phyloP scores from a whole-genome alignment of 2,888 invertebrate species.

The Aporophyla lueneburgensis region DNA sequence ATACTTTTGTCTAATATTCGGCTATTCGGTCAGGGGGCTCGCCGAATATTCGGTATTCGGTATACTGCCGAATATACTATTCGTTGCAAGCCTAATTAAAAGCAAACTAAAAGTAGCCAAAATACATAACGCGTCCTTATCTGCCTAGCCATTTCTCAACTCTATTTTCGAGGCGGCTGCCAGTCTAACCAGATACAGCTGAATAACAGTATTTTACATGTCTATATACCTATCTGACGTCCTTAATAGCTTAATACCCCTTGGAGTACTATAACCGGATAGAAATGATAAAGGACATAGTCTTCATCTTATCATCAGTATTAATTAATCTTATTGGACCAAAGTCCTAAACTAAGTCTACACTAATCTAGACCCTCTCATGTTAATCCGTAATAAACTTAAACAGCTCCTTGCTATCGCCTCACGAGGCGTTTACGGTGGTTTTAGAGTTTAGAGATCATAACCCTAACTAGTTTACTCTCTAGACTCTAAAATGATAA shows the following conservation, averaged over 20 bases:
- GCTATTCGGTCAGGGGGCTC: no score
- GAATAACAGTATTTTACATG: no score
- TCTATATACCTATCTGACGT: no score
- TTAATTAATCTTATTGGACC: constrained; percentile 1
- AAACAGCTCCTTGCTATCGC: constrained; percentile 27
- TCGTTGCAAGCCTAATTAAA: no score
- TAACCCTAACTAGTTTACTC: constrained; percentile 35
- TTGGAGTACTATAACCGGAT: no score
- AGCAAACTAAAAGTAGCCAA: neutral
- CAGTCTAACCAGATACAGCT: no score
- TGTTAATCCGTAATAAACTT: constrained; percentile 39
- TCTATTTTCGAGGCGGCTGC: no score
- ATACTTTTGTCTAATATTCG: no score
- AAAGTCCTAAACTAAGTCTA: constrained; percentile 15
- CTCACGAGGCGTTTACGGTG: constrained; percentile 11
- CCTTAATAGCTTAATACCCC: no score
- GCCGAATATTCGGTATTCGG: no score
- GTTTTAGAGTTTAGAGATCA: constrained; percentile 26
- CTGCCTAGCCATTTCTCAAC: no score
- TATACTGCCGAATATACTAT: no score
- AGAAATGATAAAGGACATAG: neutral
- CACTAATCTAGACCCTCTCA: constrained; percentile 19
- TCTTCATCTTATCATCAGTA: neutral
- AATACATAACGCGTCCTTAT: neutral
- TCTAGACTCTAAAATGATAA: constrained; percentile 4